Base-by-base conservation (phyloP, 2,113 vertebrate species). In the Pelodiscus sinensis region DNA sequence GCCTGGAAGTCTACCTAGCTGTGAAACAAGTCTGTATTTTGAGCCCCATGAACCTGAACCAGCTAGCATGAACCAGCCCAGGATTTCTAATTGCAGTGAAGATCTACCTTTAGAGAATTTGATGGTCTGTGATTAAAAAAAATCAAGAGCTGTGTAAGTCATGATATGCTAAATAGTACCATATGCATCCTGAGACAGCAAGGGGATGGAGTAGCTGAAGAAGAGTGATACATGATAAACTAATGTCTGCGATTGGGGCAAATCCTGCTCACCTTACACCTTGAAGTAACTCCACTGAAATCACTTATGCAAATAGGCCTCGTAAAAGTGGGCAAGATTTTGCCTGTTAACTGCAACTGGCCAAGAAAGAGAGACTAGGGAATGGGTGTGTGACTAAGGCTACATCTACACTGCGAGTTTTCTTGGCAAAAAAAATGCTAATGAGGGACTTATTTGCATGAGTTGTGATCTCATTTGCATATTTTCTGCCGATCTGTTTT, bases 11-110 rank as follows among this genome's bases (percentile, higher is more conserved):
- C n/a, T 71, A 35, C n/a, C 21, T 19, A 81, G 31, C 5, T 14
- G 2, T 50, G 44, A 50, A 81, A 52, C 21, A 86, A 9, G 11
- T 84, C 27, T 80, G 44, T 9, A 65, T 9, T 22, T 79, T 24
- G 60, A 85, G 21, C 56, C 0, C 0, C 5, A 19, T 19, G 16
- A 71, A 18, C 31, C 65, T 21, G n/a, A 19, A 16, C 35, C 31
- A 35, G 16, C n/a, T 60, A 8, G 24, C 58, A 60, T 1, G n/a
- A 18, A n/a, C 18, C 65, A 35, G n/a, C 18, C 16, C 16, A 3
- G 18, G 4, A n/a, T n/a, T 71, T 68, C 35, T 89, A 85, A 38
- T 3, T 58, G 4, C 4, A 15, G 27, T 13, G 10, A 3, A 14
- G 22, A 15, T 8, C 38, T n/a, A 71, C 9, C 31, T 18, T 54